Evolutionary conservation across 2,113 vertebrate genomes (phyloP).

Genomic region (Tupaia chinensis): DNA sequence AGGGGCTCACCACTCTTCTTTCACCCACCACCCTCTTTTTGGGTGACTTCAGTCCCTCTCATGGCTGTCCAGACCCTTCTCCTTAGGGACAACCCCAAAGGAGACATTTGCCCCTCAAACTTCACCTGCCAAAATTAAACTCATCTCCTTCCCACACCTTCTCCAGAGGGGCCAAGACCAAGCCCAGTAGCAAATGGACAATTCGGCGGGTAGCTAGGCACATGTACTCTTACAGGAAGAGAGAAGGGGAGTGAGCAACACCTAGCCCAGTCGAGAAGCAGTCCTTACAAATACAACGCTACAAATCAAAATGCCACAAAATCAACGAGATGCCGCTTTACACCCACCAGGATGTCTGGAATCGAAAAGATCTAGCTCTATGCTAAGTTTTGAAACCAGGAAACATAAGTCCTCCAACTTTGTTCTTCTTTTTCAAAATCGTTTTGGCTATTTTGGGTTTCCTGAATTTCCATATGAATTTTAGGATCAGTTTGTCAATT

Average conservation of each 20-base stretch:
- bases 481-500: not conserved
- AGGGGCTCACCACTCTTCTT: not conserved
- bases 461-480: not conserved
- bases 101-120: not conserved
- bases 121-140: not conserved
- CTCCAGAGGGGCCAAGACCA: too few relatives aligned
- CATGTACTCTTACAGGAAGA: too few relatives aligned
- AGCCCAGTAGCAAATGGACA: too few relatives aligned
- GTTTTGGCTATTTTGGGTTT: not conserved
- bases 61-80: not conserved
- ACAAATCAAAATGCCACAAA: too few relatives aligned
- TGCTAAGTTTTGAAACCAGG: conserved; percentile 5
- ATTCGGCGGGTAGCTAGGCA: too few relatives aligned
- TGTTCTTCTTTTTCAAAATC: not conserved
- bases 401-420: not conserved
- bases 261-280: too few relatives aligned
- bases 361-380: not conserved
- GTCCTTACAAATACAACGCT: too few relatives aligned
- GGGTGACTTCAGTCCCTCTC: not conserved
- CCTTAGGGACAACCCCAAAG: not conserved
- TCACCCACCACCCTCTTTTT: not conserved
- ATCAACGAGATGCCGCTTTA: too few relatives aligned
- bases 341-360: too few relatives aligned
- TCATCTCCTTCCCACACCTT: not conserved
- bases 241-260: too few relatives aligned